phyloP scores from a whole-genome alignment of 1,140 invertebrate species.

The Limonius californicus region DNA sequence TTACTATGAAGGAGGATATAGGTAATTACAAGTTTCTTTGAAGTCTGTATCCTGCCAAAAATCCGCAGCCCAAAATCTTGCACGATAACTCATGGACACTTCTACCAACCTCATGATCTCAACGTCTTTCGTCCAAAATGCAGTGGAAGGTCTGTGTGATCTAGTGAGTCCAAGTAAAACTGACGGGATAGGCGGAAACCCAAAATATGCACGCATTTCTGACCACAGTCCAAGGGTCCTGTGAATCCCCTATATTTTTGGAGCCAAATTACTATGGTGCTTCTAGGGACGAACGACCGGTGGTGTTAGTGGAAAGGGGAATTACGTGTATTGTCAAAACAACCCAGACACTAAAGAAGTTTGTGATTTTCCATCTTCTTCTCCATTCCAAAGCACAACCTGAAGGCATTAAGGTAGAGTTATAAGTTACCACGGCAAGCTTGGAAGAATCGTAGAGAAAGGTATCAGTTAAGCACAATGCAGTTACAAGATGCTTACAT shows the following conservation, averaged over 20 bases:
- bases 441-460: too few relatives aligned
- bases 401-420: too few relatives aligned
- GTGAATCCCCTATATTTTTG: conserved; percentile 59
- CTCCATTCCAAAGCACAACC: too few relatives aligned
- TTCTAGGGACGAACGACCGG: conserved; percentile 45
- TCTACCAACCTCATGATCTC: conserved; percentile 65
- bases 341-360: too few relatives aligned
- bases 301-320: conserved; percentile 53
- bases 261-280: conserved; percentile 54
- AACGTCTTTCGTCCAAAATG: conserved; percentile 54
- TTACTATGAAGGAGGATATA: too few relatives aligned
- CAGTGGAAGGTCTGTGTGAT: conserved; percentile 48
- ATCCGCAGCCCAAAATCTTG: conserved; percentile 64
- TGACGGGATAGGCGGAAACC: conserved; percentile 56
- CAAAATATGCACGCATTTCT: conserved; percentile 63
- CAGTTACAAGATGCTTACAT: too few relatives aligned
- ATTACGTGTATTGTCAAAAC: conserved; percentile 67
- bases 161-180: conserved; percentile 51
- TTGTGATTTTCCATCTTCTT: too few relatives aligned
- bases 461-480: too few relatives aligned
- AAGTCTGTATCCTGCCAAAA: too few relatives aligned
- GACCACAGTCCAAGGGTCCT: conserved; percentile 58
- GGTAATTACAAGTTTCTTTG: too few relatives aligned
- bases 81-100: conserved; percentile 59
- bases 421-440: too few relatives aligned